Percentiles rank a stretch among this genome's conserved stretches.
phyloP scores from a whole-genome alignment of 2,113 vertebrate genomes.

The Psettodes erumei region DNA sequence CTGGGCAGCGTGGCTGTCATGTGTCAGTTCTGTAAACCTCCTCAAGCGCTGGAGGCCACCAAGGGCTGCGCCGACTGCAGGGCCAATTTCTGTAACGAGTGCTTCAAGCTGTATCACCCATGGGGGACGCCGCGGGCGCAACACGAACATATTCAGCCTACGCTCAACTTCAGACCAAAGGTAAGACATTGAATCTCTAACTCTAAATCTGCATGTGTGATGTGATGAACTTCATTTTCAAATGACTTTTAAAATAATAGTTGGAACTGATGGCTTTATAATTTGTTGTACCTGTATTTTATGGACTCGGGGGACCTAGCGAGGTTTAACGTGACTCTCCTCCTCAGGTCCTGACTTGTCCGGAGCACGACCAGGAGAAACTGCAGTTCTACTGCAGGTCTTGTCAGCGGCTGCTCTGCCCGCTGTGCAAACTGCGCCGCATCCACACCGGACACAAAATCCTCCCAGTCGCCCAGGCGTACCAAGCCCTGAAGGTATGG shows the following conservation, averaged over 20 bases:
- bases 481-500: constrained; percentile 93
- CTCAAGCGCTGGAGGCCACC: constrained; percentile 92
- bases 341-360: constrained; percentile 81
- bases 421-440: constrained; percentile 92
- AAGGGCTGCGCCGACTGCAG: constrained; percentile 97
- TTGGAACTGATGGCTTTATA: not conserved
- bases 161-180: constrained; percentile 96
- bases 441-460: constrained; percentile 93
- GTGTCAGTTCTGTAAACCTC: constrained; percentile 95
- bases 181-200: constrained; percentile 70
- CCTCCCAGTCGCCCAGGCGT: constrained; percentile 90
- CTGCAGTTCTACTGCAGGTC: constrained; percentile 95
- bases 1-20: constrained; percentile 87
- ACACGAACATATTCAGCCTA: constrained; percentile 93
- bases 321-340: not conserved
- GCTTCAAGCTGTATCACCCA: constrained; percentile 98
- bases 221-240: not conserved
- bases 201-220: not conserved
- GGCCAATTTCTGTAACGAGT: constrained; percentile 96
- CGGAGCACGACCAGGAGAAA: constrained; percentile 87
- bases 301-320: too few relatives aligned
- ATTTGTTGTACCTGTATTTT: not conserved
- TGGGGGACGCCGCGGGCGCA: constrained; percentile 97
- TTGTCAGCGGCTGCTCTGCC: constrained; percentile 93
- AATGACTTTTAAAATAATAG: not conserved